A percentile compares a stretch with the other conserved stretches of the same genome.
phyloP scores from a whole-genome alignment of 2,113 vertebrate genomes.

The Lagopus muta region DNA sequence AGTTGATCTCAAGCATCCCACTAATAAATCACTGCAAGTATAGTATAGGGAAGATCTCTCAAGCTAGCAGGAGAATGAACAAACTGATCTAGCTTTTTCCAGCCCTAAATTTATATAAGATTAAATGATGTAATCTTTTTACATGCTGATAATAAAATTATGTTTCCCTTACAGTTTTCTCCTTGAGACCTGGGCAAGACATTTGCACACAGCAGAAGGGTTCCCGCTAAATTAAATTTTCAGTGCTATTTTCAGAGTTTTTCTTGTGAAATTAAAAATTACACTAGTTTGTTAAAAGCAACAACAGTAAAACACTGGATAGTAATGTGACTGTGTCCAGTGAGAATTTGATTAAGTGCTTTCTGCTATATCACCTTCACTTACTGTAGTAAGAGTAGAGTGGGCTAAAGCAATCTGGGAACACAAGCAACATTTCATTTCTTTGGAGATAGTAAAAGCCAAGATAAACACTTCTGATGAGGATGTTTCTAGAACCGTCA shows the following conservation, averaged over 20 bases:
- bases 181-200: background rate
- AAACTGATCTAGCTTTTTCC: background rate
- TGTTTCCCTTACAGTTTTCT: background rate
- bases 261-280: background rate
- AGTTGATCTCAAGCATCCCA: background rate
- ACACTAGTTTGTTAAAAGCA: background rate
- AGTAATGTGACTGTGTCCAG: background rate
- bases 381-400: background rate
- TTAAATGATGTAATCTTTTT: background rate
- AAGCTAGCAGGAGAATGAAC: background rate
- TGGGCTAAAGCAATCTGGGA: slow-evolving; percentile 1
- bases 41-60: background rate
- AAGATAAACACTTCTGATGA: slow-evolving; percentile 23
- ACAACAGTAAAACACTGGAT: background rate
- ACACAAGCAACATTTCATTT: slow-evolving; percentile 42
- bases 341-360: background rate
- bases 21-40: background rate
- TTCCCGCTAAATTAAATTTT: background rate
- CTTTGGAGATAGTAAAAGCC: background rate
- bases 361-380: background rate
- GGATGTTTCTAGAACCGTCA: background rate
- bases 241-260: background rate
- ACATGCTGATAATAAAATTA: background rate
- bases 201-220: background rate
- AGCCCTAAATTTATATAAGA: background rate